Conservation (phyloP, 2,113 vertebrate species). For the Phylloscopus trochilus region DNA sequence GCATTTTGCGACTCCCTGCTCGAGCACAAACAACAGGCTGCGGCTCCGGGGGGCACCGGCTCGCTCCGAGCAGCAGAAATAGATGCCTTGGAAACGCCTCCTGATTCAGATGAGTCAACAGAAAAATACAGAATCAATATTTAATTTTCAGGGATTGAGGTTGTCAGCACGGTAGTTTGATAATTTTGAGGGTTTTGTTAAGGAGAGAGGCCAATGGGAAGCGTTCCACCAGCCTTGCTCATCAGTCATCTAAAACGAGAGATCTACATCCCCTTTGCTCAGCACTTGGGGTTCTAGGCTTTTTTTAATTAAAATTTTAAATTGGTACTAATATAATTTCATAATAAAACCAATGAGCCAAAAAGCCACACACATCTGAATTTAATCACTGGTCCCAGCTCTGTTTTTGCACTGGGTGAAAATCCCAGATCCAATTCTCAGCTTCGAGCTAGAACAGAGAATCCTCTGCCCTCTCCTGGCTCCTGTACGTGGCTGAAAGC, state of each 20-base stretch:
- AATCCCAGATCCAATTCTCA: neutral
- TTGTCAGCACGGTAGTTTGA: neutral
- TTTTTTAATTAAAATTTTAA: neutral
- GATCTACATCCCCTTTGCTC: neutral
- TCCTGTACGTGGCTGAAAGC: rapidly evolving
- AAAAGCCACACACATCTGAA: neutral
- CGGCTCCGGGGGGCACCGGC: neutral
- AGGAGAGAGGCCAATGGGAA: neutral
- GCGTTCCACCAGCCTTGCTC: neutral
- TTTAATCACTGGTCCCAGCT: neutral
- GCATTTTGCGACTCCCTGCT: conserved; percentile 20
- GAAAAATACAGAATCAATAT: neutral
- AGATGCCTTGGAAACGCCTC: neutral
- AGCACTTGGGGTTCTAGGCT: neutral
- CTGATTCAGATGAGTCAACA: neutral
- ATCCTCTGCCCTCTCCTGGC: neutral
- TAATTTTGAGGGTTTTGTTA: neutral
- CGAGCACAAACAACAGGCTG: conserved; percentile 33
- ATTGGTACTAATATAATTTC: neutral
- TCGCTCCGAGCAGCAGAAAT: neutral
- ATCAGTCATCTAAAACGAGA: neutral
- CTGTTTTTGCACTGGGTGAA: neutral
- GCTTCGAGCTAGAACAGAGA: neutral
- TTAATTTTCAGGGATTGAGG: neutral
- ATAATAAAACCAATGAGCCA: neutral